phyloP scores from a whole-genome alignment of 2,113 vertebrate species.

The Neoarius graeffei region DNA sequence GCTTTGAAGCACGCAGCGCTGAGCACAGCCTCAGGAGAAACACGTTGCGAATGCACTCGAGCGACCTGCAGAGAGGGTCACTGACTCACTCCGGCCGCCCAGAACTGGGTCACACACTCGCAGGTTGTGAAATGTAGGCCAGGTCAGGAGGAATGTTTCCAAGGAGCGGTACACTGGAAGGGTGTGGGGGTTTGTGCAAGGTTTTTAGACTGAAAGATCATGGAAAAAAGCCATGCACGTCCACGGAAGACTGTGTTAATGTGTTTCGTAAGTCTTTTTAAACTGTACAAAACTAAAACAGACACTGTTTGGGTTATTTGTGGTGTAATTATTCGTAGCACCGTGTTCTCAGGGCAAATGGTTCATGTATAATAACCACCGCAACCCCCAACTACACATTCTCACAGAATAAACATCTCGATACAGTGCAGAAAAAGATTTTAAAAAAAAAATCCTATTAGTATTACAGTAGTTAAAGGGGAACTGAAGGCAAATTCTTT shows the following conservation, averaged over 20 bases:
- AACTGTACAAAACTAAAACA: background rate
- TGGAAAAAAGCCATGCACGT: slow-evolving; percentile 2
- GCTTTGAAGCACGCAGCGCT: slow-evolving; percentile 50
- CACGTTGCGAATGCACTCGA: slow-evolving; percentile 37
- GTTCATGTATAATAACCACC: background rate
- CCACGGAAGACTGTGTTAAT: background rate
- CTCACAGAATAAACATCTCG: too few relatives aligned
- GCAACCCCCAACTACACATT: too few relatives aligned
- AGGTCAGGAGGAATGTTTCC: slow-evolving; percentile 39
- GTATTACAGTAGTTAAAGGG: too few relatives aligned
- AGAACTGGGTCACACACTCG: slow-evolving; percentile 40
- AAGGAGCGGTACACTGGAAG: background rate
- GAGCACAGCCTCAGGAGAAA: slow-evolving; percentile 45
- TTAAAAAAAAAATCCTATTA: too few relatives aligned
- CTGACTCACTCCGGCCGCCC: slow-evolving; percentile 27
- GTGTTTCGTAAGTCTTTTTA: background rate
- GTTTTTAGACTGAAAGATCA: slow-evolving; percentile 30
- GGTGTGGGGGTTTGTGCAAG: slow-evolving; percentile 9
- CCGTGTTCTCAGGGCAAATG: background rate
- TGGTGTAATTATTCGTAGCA: background rate
- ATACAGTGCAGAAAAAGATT: too few relatives aligned
- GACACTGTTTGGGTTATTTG: background rate
- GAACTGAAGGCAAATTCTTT: too few relatives aligned
- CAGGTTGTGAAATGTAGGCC: slow-evolving; percentile 29
- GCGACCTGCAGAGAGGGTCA: slow-evolving; percentile 15